Conservation (phyloP, 2,888 invertebrate genomes). For the Agrotis segetum region DNA sequence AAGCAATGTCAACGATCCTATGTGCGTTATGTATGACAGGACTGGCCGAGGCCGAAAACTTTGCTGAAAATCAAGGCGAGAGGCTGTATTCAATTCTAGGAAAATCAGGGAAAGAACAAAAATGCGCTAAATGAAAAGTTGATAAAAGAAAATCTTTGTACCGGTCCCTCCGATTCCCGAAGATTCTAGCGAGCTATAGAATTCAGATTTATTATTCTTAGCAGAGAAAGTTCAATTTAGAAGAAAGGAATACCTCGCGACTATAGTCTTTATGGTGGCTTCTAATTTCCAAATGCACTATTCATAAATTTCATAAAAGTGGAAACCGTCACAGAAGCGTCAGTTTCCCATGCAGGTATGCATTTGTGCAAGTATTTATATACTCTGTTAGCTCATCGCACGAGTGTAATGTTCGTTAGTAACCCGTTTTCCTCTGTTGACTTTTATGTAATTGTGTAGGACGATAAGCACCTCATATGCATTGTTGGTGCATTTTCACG, state of each 20-base stretch:
- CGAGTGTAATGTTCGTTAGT: slow-evolving; percentile 55
- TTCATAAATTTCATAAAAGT: slow-evolving; percentile 21
- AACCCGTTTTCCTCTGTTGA: slow-evolving; percentile 65
- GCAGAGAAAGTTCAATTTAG: background rate
- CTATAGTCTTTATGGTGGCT: background rate
- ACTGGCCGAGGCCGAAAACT: background rate
- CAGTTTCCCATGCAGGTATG: slow-evolving; percentile 42
- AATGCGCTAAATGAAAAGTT: slow-evolving; percentile 3
- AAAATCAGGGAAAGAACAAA: background rate
- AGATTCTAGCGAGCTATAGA: background rate
- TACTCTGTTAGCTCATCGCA: slow-evolving; percentile 59
- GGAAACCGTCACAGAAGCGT: slow-evolving; percentile 20
- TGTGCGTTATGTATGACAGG: background rate
- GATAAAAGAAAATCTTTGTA: background rate
- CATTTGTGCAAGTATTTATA: slow-evolving; percentile 48
- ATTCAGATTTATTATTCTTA: background rate
- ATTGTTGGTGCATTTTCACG: slow-evolving; percentile 27
- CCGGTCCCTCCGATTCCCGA: background rate
- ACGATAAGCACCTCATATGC: slow-evolving; percentile 55
- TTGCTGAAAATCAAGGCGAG: background rate
- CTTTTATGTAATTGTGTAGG: slow-evolving; percentile 63
- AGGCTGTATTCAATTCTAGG: background rate
- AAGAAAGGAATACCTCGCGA: background rate
- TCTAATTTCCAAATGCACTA: slow-evolving; percentile 3
- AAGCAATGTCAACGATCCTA: background rate